A percentile compares a stretch with the other conserved stretches of the same genome.
phyloP scores from a whole-genome alignment of 2,797 vertebrate genomes.

The Schizothorax lantsangensis region DNA sequence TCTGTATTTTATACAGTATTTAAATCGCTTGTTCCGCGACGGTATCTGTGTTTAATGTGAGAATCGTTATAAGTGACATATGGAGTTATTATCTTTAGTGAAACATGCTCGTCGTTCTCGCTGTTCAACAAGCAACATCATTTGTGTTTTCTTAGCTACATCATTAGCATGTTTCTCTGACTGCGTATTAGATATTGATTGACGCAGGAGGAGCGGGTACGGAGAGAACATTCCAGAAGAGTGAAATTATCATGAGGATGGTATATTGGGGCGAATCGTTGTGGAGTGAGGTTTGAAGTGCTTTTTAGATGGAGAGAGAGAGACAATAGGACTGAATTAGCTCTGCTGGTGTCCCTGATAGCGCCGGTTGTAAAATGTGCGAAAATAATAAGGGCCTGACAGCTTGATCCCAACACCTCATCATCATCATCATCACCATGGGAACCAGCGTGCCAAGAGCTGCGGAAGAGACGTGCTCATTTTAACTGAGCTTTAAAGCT shows the following conservation, averaged over 20 bases:
- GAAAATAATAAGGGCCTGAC: conserved; percentile 58
- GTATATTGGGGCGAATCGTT: conserved; percentile 46
- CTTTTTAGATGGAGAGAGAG: conserved; percentile 55
- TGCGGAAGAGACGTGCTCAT: conserved; percentile 45
- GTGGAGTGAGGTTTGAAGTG: conserved; percentile 47
- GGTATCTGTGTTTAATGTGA: conserved; percentile 29
- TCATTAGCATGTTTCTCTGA: conserved; percentile 28
- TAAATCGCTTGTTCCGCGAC: neutral
- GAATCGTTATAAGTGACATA: conserved; percentile 21
- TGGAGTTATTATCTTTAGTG: conserved; percentile 29
- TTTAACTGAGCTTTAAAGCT: conserved; percentile 63
- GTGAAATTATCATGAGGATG: conserved; percentile 41
- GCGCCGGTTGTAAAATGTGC: conserved; percentile 52
- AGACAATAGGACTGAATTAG: conserved; percentile 75
- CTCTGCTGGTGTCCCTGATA: conserved; percentile 70
- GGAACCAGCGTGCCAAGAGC: conserved; percentile 66
- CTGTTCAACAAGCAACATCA: conserved; percentile 23
- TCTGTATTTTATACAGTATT: neutral
- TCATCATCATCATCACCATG: conserved; percentile 76
- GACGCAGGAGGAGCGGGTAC: conserved; percentile 32
- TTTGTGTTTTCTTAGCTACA: conserved; percentile 32
- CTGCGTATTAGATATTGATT: conserved; percentile 44
- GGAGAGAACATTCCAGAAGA: conserved; percentile 31
- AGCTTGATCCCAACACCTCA: conserved; percentile 73
- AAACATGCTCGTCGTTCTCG: conserved; percentile 7